phyloP scores from a whole-genome alignment of 2,888 invertebrate genomes.

The Phanerotoma sp. region DNA sequence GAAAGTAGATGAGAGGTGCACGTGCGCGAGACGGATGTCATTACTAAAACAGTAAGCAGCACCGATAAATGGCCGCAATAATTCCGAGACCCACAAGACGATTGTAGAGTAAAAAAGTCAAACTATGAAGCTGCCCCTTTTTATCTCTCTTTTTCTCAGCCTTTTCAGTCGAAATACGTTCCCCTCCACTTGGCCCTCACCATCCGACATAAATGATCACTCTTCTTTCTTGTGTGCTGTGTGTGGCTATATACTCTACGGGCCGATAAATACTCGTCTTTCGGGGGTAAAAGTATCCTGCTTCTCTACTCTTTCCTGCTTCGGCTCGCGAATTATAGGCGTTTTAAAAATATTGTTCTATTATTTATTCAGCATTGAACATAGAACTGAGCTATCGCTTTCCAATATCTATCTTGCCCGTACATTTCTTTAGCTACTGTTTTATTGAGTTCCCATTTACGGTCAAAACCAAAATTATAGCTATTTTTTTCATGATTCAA shows the following conservation, averaged over 20 bases:
- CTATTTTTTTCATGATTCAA: neutral
- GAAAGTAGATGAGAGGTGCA: slow-evolving; percentile 18
- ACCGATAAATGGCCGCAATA: slow-evolving; percentile 53
- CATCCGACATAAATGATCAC: slow-evolving; percentile 50
- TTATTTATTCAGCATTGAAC: slow-evolving; percentile 53
- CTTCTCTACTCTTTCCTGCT: slow-evolving; percentile 17
- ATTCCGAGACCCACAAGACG: slow-evolving; percentile 41
- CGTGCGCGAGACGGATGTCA: slow-evolving; percentile 41
- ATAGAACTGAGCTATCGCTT: slow-evolving; percentile 54
- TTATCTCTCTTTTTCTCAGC: slow-evolving; percentile 14
- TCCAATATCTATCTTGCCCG: slow-evolving; percentile 50
- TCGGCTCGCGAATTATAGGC: slow-evolving; percentile 54
- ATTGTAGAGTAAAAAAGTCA: slow-evolving; percentile 51
- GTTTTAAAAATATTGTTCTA: slow-evolving; percentile 58
- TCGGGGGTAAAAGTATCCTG: slow-evolving; percentile 23
- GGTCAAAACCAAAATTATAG: neutral
- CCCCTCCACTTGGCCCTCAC: neutral
- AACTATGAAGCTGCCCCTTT: slow-evolving; percentile 17
- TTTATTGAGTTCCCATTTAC: slow-evolving; percentile 46
- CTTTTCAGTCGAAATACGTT: slow-evolving; percentile 3
- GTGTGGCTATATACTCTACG: slow-evolving; percentile 50
- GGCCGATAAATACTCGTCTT: slow-evolving; percentile 56
- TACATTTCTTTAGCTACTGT: slow-evolving; percentile 47
- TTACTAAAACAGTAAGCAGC: slow-evolving; percentile 52
- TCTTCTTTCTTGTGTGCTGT: slow-evolving; percentile 49